These are phyloP conservation scores for cat (Felis catus) DNA, from an alignment of 2,113 vertebrate species.

Conservation along the genomic window F.catus_Fca126_mat1.0 CM031423.1:82426501-82427000, in stretches of 20 bases:
- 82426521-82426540: neutral
- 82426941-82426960: conserved; percentile 26
- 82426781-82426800: neutral
- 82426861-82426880: conserved; percentile 33
- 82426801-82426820: neutral
- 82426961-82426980: neutral
- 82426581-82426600: neutral
- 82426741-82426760: conserved; percentile 55
- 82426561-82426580: neutral
- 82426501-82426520: neutral
- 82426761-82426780: conserved; percentile 35
- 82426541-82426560: neutral
- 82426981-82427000: neutral
- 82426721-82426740: conserved; percentile 47
- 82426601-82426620: neutral
- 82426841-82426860: neutral
- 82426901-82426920: conserved; percentile 38
- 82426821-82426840: conserved; percentile 7
- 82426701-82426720: conserved; percentile 36
- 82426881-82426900: neutral
- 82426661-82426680: neutral
- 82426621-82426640: neutral
- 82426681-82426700: neutral
- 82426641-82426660: neutral
- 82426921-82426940: conserved; percentile 38